phyloP scores from a whole-genome alignment of 2,797 vertebrate genomes.

The Manis crassicaudata region DNA sequence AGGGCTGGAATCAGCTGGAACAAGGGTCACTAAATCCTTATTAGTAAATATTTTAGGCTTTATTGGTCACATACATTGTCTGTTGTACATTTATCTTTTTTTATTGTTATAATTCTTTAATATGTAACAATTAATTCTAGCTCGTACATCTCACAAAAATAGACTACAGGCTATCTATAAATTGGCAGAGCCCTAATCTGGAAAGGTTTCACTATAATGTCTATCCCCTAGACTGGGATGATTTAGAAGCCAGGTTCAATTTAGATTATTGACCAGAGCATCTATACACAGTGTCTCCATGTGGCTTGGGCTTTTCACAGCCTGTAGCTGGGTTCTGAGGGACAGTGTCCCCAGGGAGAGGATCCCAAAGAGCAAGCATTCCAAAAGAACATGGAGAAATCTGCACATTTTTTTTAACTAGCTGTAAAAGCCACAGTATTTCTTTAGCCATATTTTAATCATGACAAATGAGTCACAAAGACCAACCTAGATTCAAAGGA shows the following conservation, averaged over 20 bases:
- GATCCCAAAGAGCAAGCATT: not conserved
- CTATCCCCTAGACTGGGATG: not conserved
- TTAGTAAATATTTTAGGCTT: not conserved
- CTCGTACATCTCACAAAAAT: not conserved
- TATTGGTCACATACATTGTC: not conserved
- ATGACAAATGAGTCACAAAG: not conserved
- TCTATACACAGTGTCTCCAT: not conserved
- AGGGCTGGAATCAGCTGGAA: not conserved
- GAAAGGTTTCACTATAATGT: not conserved
- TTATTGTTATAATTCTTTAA: not conserved
- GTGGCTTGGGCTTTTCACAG: not conserved
- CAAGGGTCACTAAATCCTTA: not conserved
- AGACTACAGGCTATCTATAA: not conserved
- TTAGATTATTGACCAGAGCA: not conserved
- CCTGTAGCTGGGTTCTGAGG: not conserved
- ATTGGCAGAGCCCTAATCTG: not conserved
- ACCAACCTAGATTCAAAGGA: not conserved
- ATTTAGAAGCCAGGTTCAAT: not conserved
- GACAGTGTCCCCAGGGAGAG: not conserved
- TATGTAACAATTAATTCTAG: not conserved
- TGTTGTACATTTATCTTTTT: not conserved
- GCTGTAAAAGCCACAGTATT: not conserved
- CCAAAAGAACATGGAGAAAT: not conserved
- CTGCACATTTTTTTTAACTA: not conserved
- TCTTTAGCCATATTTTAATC: not conserved